Evolutionary conservation across 2,797 vertebrate genomes (phyloP).

Genomic region (Sebastes taczanowskii): DNA sequence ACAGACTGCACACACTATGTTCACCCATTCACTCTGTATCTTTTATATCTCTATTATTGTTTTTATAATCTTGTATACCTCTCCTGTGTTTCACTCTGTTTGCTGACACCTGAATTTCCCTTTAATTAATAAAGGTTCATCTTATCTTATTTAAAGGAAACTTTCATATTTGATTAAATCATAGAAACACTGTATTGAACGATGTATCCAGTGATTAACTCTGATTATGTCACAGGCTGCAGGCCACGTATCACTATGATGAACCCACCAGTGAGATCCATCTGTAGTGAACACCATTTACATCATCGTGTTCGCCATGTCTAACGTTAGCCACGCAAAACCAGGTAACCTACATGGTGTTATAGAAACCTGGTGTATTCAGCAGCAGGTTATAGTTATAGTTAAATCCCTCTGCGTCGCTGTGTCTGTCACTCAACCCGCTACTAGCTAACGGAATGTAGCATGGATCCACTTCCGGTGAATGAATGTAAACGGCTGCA

Average conservation of each 20-base stretch:
- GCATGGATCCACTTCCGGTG: conserved; percentile 58
- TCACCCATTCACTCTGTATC: no score
- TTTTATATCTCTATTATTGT: no score
- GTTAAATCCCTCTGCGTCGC: not conserved
- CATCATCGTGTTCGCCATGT: not conserved
- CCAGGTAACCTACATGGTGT: not conserved
- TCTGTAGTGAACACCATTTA: not conserved
- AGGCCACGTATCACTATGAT: conserved; percentile 42
- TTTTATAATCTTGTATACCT: no score
- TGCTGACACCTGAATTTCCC: no score
- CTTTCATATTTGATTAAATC: fast-evolving
- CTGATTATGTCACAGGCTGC: not conserved
- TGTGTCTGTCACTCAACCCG: not conserved
- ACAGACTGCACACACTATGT: no score
- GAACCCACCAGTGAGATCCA: not conserved
- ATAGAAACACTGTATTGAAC: fast-evolving
- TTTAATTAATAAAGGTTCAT: no score
- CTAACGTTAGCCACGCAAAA: not conserved
- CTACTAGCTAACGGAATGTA: conserved; percentile 61
- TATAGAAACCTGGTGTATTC: not conserved
- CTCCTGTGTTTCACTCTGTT: no score
- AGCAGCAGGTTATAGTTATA: no score
- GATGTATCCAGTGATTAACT: not conserved
- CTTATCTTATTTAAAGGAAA: not conserved
- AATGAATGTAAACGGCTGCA: not conserved